Conservation (phyloP, 2,797 vertebrate genomes). For the Peromyscus aztecus region DNA sequence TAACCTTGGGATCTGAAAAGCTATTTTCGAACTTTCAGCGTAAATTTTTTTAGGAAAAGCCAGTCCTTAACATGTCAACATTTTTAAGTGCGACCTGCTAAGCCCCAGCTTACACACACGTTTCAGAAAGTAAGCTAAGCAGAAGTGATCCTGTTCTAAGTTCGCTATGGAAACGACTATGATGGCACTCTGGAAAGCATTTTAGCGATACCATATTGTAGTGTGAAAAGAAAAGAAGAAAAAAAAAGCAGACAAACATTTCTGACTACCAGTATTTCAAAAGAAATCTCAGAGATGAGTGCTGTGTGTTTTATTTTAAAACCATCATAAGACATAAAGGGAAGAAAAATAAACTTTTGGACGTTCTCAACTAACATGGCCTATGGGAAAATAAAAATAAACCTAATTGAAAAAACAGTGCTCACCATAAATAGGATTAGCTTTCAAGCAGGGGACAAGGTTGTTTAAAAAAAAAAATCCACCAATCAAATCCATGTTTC, state of each 20-base stretch:
- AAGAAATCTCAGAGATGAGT: constrained; percentile 60
- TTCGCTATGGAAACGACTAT: not conserved
- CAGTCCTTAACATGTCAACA: not conserved
- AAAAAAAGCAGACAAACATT: not conserved
- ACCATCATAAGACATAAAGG: constrained; percentile 61
- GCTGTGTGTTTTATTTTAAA: constrained; percentile 69
- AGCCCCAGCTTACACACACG: constrained; percentile 15
- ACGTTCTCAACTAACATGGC: constrained; percentile 75
- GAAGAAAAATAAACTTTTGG: constrained; percentile 77
- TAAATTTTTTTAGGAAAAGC: not conserved
- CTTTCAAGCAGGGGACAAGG: constrained; percentile 70
- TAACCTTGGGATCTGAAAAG: not conserved
- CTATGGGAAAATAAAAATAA: constrained; percentile 85
- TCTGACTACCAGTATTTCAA: constrained; percentile 33
- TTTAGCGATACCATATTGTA: not conserved
- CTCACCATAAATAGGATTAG: constrained; percentile 83
- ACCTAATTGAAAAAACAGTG: constrained; percentile 85
- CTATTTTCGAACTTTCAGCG: not conserved
- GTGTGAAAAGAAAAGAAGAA: not conserved
- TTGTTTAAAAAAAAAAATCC: constrained; percentile 11
- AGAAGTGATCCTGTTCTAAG: constrained; percentile 17
- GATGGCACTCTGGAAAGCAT: not conserved
- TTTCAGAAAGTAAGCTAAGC: not conserved
- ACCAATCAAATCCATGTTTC: constrained; percentile 72
- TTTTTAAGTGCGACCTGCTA: not conserved